These are phyloP conservation scores for Onthophagus sagittarius DNA, from an alignment of 2,888 invertebrate species.

Conservation along the genomic window DNA sequence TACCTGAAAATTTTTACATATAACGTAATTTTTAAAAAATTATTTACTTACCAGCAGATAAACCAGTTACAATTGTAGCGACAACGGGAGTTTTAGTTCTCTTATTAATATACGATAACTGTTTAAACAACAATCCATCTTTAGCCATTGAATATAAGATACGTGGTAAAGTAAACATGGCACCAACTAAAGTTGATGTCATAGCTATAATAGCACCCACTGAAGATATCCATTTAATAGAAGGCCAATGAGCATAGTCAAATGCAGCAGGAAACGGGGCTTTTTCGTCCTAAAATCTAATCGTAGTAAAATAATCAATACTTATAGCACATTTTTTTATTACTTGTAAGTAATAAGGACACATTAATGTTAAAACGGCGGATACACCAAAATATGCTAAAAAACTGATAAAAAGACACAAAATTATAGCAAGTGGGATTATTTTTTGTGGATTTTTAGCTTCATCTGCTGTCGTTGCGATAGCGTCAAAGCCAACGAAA, in stretches of 20 bases:
- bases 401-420: slow-evolving; percentile 81
- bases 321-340: not conserved
- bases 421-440: slow-evolving; percentile 85
- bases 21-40: not conserved
- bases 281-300: slow-evolving; percentile 60
- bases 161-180: slow-evolving; percentile 84
- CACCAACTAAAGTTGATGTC: slow-evolving; percentile 80
- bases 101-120: slow-evolving; percentile 64
- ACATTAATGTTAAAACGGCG: slow-evolving; percentile 89
- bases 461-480: slow-evolving; percentile 89
- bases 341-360: slow-evolving; percentile 83
- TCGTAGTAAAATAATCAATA: not conserved
- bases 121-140: slow-evolving; percentile 80
- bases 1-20: slow-evolving; percentile 42
- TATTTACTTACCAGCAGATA: slow-evolving; percentile 58
- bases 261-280: slow-evolving; percentile 89
- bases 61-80: slow-evolving; percentile 72
- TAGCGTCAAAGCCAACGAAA: slow-evolving; percentile 94
- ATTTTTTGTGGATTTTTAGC: slow-evolving; percentile 88
- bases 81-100: slow-evolving; percentile 75
- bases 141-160: slow-evolving; percentile 90
- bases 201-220: slow-evolving; percentile 89
- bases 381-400: slow-evolving; percentile 88
- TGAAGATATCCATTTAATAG: slow-evolving; percentile 85
- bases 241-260: slow-evolving; percentile 67